Evolutionary conservation across 2,113 vertebrate genomes (phyloP).

Genomic region (Phycodurus eques): DNA sequence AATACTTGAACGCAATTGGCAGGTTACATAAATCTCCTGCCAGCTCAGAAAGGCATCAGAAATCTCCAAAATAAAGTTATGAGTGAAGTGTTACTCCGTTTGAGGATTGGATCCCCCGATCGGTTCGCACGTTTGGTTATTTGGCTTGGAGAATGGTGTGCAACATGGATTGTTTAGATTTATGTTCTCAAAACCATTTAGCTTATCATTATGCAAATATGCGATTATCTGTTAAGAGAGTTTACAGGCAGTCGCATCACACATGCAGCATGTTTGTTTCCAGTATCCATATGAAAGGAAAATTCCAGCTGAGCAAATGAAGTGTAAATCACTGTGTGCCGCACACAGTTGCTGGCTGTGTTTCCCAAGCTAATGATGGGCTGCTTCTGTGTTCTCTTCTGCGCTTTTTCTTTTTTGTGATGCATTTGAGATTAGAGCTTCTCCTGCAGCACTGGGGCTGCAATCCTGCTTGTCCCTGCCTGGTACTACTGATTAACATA

Average conservation of each 20-base stretch:
- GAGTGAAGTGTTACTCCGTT: background rate
- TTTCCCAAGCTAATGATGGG: conserved; percentile 66
- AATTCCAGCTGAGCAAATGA: conserved; percentile 64
- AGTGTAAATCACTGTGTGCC: conserved; percentile 62
- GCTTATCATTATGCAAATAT: conserved; percentile 69
- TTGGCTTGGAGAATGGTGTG: conserved; percentile 4
- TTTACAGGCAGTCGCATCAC: conserved; percentile 61
- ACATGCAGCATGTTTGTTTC: conserved; percentile 66
- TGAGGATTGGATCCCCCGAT: background rate
- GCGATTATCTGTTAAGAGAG: conserved; percentile 62
- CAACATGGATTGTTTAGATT: conserved; percentile 4
- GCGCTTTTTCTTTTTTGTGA: conserved; percentile 45
- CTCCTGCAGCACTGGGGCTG: conserved; percentile 62
- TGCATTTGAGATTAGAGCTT: conserved; percentile 67
- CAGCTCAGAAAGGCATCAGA: background rate
- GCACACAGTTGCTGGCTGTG: conserved; percentile 49
- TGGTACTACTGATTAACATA: conserved; percentile 75
- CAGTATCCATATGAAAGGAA: conserved; percentile 63
- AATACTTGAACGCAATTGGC: background rate
- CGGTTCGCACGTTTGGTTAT: conserved; percentile 11
- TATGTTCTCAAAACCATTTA: background rate
- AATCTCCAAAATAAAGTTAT: conserved; percentile 4
- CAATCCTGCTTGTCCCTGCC: conserved; percentile 70
- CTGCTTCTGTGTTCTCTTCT: conserved; percentile 26
- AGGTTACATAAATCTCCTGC: background rate